These are phyloP conservation scores for Myotis pilosus DNA, from an alignment of 2,797 vertebrate genomes.

Conservation along the genomic window DNA sequence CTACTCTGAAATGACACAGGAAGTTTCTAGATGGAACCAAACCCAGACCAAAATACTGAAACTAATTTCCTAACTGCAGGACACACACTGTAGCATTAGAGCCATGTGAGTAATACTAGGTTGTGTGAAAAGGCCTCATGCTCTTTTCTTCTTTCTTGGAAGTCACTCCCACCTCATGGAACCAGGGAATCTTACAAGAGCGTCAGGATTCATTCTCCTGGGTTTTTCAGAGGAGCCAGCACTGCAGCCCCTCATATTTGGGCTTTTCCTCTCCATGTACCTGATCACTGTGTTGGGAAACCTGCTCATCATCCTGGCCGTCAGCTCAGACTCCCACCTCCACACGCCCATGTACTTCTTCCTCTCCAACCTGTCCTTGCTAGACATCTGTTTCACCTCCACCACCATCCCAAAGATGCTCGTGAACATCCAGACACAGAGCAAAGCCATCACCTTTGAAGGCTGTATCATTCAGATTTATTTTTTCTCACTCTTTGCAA, in stretches of 20 bases:
- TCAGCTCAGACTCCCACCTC: neutral
- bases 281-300: neutral
- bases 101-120: rapidly evolving
- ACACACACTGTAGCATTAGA: neutral
- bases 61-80: neutral
- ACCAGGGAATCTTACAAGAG: conserved; percentile 36
- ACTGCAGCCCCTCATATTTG: conserved; percentile 46
- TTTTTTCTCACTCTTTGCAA: neutral
- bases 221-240: conserved; percentile 51
- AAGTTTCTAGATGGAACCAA: rapidly evolving
- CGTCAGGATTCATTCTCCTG: conserved; percentile 55
- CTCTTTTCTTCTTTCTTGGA: neutral
- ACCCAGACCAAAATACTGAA: neutral
- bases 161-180: conserved; percentile 35
- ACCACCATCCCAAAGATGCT: neutral
- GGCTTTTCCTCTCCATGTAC: conserved; percentile 32
- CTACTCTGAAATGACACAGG: no score
- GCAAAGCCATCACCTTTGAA: neutral
- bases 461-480: neutral
- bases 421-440: neutral
- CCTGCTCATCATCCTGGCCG: neutral
- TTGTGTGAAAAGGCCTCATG: neutral
- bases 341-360: conserved; percentile 3
- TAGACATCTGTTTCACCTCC: neutral
- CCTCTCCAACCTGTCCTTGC: neutral